Conservation (phyloP, 2,113 vertebrate species). For the Oreochromis niloticus region DNA sequence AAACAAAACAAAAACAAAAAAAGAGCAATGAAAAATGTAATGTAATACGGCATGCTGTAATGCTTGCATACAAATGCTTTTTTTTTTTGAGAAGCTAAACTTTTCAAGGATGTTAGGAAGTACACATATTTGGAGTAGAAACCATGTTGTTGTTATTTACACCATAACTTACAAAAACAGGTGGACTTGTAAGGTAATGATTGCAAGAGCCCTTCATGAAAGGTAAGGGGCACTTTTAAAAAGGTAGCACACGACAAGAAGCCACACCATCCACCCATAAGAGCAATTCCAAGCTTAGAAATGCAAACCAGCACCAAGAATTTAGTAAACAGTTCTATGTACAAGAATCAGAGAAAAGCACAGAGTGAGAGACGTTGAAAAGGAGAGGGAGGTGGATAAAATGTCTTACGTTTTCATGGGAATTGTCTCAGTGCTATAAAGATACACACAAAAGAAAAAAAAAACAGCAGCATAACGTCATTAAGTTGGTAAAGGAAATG, state of each 20-base stretch:
- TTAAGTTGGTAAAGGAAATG: conserved; percentile 30
- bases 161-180: conserved; percentile 40
- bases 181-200: conserved; percentile 44
- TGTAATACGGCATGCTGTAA: conserved; percentile 59
- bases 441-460: conserved; percentile 67
- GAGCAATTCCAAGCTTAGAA: conserved; percentile 59
- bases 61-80: conserved; percentile 13
- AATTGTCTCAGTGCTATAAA: conserved; percentile 82
- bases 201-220: conserved; percentile 68
- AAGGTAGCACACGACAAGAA: conserved; percentile 57
- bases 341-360: conserved; percentile 55
- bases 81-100: background rate
- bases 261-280: conserved; percentile 62
- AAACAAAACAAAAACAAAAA: conserved; percentile 24
- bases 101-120: conserved; percentile 1
- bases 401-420: conserved; percentile 87
- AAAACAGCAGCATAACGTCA: conserved; percentile 54
- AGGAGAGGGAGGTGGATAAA: conserved; percentile 43
- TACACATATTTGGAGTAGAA: conserved; percentile 33
- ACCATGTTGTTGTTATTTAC: conserved; percentile 50
- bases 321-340: conserved; percentile 65
- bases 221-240: conserved; percentile 64
- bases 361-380: conserved; percentile 9
- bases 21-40: conserved; percentile 59
- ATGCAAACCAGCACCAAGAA: conserved; percentile 67